A percentile compares a stretch with the other conserved stretches of the same genome.
Evolutionary conservation across 1,140 invertebrate genomes (phyloP).

Genomic region (Plectus sambesii): DNA sequence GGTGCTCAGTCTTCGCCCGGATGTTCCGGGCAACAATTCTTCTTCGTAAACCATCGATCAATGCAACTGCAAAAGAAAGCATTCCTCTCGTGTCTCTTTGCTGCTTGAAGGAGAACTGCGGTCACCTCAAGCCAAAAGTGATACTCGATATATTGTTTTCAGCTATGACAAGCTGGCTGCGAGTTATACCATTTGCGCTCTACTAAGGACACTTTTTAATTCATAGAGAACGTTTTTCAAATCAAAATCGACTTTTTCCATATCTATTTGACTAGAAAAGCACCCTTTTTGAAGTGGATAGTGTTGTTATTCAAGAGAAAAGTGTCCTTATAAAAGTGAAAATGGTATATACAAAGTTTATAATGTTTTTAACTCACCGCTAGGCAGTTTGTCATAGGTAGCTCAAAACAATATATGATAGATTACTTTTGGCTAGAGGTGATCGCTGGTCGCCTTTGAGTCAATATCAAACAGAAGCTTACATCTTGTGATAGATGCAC

Average conservation of each 20-base stretch:
- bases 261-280: too few relatives aligned
- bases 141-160: neutral
- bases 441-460: too few relatives aligned
- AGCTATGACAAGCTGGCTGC: neutral
- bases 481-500: constrained; percentile 99
- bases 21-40: constrained; percentile 43
- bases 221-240: too few relatives aligned
- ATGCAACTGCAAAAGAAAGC: constrained; percentile 32
- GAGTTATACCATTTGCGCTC: neutral
- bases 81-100: neutral
- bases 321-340: too few relatives aligned
- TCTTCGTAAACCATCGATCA: constrained; percentile 41
- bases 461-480: too few relatives aligned
- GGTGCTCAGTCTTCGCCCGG: constrained; percentile 38
- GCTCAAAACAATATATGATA: too few relatives aligned
- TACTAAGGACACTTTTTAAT: neutral
- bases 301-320: neutral
- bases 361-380: neutral
- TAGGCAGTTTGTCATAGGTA: too few relatives aligned
- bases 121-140: neutral
- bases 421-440: too few relatives aligned
- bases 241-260: neutral
- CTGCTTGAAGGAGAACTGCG: neutral
- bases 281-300: neutral
- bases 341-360: neutral